Evolutionary conservation across 2,113 vertebrate species (phyloP).

Genomic region (Chaetodon trifascialis): DNA sequence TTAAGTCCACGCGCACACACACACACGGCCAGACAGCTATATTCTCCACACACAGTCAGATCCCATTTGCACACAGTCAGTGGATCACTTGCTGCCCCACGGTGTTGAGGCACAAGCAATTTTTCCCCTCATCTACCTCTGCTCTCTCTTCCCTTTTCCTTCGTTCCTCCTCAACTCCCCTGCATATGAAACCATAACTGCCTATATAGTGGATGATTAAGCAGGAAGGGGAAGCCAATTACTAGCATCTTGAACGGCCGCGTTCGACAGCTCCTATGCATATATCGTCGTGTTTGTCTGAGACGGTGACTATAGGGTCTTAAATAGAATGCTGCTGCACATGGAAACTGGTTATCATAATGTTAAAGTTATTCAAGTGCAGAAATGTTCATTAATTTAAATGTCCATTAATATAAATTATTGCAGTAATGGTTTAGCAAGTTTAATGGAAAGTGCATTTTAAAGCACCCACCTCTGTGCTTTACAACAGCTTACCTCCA

Average conservation of each 20-base stretch:
- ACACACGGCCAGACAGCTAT: slow-evolving; percentile 21
- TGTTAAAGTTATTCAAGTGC: slow-evolving; percentile 11
- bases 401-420: slow-evolving; percentile 28
- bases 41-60: slow-evolving; percentile 60
- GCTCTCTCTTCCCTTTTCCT: slow-evolving; percentile 29
- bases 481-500: slow-evolving; percentile 14
- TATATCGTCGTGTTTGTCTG: slow-evolving; percentile 48
- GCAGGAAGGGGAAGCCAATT: slow-evolving; percentile 64
- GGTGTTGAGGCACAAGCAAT: slow-evolving; percentile 49
- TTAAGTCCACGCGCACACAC: slow-evolving; percentile 38
- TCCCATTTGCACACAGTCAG: slow-evolving; percentile 62
- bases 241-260: slow-evolving; percentile 62
- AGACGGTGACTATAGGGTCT: slow-evolving; percentile 30
- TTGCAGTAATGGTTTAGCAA: slow-evolving; percentile 2
- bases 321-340: slow-evolving; percentile 35
- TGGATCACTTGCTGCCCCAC: slow-evolving; percentile 59
- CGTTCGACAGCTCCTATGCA: slow-evolving; percentile 43
- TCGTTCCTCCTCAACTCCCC: slow-evolving; percentile 56
- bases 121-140: slow-evolving; percentile 55
- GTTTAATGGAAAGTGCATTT: slow-evolving; percentile 34
- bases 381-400: slow-evolving; percentile 42
- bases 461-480: slow-evolving; percentile 18
- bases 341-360: slow-evolving; percentile 12
- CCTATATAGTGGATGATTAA: slow-evolving; percentile 68
- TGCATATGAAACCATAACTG: slow-evolving; percentile 66